Percentiles rank a stretch among this genome's conserved stretches.
phyloP scores from a whole-genome alignment of 1,140 invertebrate genomes.

The Brachionus koreanus region DNA sequence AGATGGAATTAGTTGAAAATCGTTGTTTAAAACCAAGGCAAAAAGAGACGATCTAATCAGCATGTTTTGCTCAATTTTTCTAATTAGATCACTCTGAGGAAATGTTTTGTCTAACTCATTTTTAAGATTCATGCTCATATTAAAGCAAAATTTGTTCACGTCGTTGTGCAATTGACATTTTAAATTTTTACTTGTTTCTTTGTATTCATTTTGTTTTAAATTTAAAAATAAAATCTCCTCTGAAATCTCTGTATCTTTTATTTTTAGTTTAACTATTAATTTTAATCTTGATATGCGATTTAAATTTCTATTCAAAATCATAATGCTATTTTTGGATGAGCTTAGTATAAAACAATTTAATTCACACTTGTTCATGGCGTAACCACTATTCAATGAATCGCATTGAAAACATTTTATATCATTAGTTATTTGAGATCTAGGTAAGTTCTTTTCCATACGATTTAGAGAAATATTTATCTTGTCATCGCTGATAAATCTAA shows the following conservation, averaged over 20 bases:
- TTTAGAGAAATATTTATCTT: conserved; percentile 25
- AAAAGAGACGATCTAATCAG: neutral
- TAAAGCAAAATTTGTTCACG: conserved; percentile 5
- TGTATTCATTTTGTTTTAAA: conserved; percentile 2
- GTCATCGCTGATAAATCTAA: conserved; percentile 20
- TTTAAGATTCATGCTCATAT: neutral
- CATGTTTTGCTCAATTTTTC: neutral
- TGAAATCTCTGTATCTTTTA: neutral
- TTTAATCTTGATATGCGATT: conserved; percentile 12
- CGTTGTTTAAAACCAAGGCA: neutral
- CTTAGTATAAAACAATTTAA: conserved; percentile 1
- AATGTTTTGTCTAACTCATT: neutral
- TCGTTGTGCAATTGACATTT: neutral
- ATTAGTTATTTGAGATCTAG: neutral
- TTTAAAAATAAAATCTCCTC: conserved; percentile 1
- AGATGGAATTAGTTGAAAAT: neutral
- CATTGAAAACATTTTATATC: conserved; percentile 18
- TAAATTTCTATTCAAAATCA: conserved; percentile 25
- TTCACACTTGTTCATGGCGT: conserved; percentile 11
- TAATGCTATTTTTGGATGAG: neutral
- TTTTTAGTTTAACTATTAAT: neutral
- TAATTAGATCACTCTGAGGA: neutral
- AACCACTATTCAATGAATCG: neutral
- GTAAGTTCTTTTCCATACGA: neutral
- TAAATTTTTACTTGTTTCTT: neutral